phyloP scores from a whole-genome alignment of 2,888 invertebrate species.

The Caenorhabditis doughertyi region DNA sequence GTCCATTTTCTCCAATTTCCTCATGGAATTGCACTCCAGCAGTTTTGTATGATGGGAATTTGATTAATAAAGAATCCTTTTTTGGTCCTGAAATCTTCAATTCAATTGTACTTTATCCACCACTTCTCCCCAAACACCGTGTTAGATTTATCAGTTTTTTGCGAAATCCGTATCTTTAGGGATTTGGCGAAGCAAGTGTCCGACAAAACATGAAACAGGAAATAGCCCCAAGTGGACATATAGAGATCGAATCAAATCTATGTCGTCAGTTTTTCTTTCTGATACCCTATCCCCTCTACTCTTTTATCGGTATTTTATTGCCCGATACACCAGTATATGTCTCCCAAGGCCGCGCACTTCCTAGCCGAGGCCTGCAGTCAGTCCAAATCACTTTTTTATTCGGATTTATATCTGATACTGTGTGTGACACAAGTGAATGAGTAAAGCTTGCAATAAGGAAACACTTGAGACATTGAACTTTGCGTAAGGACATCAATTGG shows the following conservation, averaged over 20 bases:
- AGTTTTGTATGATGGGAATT: slow-evolving; percentile 82
- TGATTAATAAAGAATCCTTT: slow-evolving; percentile 78
- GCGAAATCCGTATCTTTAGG: background rate
- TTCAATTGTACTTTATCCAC: background rate
- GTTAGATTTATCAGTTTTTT: slow-evolving; percentile 26
- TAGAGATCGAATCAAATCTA: slow-evolving; percentile 13
- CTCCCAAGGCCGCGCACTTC: slow-evolving; percentile 59
- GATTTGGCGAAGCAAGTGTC: slow-evolving; percentile 41
- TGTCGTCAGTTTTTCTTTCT: slow-evolving; percentile 30
- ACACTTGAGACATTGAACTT: slow-evolving; percentile 45
- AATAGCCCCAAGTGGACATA: slow-evolving; percentile 13
- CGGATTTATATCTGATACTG: no score
- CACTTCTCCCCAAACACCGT: background rate
- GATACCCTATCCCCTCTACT: slow-evolving; percentile 52
- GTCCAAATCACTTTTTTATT: slow-evolving; percentile 29
- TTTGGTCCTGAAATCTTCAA: slow-evolving; percentile 69
- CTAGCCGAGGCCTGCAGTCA: slow-evolving; percentile 37
- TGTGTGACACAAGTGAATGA: background rate
- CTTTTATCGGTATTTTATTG: slow-evolving; percentile 54
- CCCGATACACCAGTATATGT: slow-evolving; percentile 28
- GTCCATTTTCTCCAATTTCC: slow-evolving; percentile 70
- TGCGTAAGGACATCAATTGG: background rate
- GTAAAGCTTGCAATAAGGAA: background rate
- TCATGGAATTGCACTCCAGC: slow-evolving; percentile 75
- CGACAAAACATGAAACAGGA: slow-evolving; percentile 54